A percentile compares a stretch with the other conserved stretches of the same genome.
Conservation (phyloP, 2,797 vertebrate genomes). For the Trachurus trachurus region DNA sequence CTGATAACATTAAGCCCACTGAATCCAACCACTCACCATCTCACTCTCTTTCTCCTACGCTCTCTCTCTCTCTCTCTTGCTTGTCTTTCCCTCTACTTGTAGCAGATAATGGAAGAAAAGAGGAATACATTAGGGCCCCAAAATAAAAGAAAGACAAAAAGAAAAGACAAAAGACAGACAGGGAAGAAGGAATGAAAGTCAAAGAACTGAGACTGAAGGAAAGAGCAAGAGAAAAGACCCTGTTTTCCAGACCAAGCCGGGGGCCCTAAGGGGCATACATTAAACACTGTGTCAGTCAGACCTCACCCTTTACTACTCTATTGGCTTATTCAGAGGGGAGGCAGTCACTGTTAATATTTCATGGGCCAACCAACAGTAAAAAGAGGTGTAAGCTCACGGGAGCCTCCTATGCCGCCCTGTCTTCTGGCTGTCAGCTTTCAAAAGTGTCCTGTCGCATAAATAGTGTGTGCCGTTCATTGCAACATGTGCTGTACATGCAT, state of each 20-base stretch:
- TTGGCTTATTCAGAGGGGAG: conserved; percentile 76
- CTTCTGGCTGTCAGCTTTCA: conserved; percentile 54
- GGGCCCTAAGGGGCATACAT: conserved; percentile 72
- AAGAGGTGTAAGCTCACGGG: conserved; percentile 73
- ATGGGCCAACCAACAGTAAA: conserved; percentile 73
- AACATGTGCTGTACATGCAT: conserved; percentile 37
- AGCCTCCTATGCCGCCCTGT: conserved; percentile 39
- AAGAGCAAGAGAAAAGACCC: conserved; percentile 38
- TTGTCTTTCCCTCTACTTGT: conserved; percentile 15
- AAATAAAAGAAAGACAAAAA: conserved; percentile 10
- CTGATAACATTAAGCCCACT: conserved; percentile 74
- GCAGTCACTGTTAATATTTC: conserved; percentile 80
- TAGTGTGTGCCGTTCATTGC: conserved; percentile 41
- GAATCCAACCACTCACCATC: conserved; percentile 61
- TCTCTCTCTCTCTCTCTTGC: conserved; percentile 22
- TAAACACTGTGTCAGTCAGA: conserved; percentile 78
- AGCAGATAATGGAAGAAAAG: conserved; percentile 16
- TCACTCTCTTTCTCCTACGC: conserved; percentile 21
- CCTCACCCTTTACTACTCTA: conserved; percentile 78
- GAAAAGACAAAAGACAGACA: neutral
- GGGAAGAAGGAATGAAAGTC: neutral
- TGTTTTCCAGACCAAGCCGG: conserved; percentile 64
- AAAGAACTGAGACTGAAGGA: conserved; percentile 46
- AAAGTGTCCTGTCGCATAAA: conserved; percentile 42
- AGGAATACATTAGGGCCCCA: conserved; percentile 23